These are phyloP conservation scores for Ciconia boyciana DNA, from an alignment of 2,113 vertebrate species.

Conservation along the genomic window DNA sequence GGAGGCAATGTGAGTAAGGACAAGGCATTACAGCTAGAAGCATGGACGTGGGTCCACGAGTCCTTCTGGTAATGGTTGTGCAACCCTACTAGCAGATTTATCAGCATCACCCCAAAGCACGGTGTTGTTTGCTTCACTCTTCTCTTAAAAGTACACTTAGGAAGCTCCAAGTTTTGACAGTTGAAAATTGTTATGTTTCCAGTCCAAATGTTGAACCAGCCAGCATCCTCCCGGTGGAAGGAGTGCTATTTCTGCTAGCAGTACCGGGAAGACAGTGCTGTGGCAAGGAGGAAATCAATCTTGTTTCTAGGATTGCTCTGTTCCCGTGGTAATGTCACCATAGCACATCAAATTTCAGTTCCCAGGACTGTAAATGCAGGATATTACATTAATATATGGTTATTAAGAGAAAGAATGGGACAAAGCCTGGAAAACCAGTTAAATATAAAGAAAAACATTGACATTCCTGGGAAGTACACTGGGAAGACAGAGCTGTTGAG, in stretches of 20 bases:
- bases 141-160: neutral
- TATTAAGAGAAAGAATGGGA: neutral
- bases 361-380: neutral
- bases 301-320: neutral
- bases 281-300: neutral
- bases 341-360: neutral
- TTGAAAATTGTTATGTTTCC: neutral
- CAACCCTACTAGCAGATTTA: neutral
- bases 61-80: neutral
- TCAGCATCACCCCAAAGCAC: neutral
- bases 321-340: neutral
- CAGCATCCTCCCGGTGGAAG: neutral
- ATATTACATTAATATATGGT: neutral
- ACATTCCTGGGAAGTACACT: neutral
- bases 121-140: neutral
- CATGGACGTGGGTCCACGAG: neutral
- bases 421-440: neutral
- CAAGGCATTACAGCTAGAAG: neutral
- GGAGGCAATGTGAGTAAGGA: neutral
- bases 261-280: neutral
- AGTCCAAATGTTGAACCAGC: neutral
- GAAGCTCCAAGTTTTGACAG: neutral
- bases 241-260: neutral
- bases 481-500: neutral
- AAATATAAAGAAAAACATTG: neutral